Evolutionary conservation across 2,888 invertebrate genomes (phyloP).

Genomic region (Aphodius granarius): DNA sequence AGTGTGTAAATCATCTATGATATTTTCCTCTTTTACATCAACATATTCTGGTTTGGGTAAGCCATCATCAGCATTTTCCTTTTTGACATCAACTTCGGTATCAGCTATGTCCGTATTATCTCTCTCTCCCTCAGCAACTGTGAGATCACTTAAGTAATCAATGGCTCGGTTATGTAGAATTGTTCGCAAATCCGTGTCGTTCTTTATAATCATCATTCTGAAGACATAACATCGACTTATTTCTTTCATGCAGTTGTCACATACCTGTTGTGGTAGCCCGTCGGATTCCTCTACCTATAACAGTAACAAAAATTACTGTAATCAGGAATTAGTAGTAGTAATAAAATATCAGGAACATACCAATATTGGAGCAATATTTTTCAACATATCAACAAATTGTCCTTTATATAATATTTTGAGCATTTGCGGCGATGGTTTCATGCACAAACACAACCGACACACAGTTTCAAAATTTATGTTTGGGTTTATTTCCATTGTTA

Average conservation of each 20-base stretch:
- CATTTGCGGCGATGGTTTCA: not conserved
- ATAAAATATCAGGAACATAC: not conserved
- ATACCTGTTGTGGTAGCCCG: constrained; percentile 8
- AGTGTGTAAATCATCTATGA: too few relatives aligned
- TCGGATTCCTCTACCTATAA: constrained; percentile 8
- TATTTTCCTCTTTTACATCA: not conserved
- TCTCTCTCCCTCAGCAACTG: too few relatives aligned
- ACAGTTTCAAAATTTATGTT: not conserved
- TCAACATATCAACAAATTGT: not conserved
- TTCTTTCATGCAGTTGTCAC: not conserved
- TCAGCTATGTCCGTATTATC: too few relatives aligned
- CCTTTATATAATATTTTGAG: not conserved
- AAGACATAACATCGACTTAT: not conserved
- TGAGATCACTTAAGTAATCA: not conserved
- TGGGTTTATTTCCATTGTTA: not conserved
- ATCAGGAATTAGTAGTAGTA: not conserved
- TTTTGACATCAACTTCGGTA: not conserved
- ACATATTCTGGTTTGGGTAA: not conserved
- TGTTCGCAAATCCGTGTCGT: not conserved
- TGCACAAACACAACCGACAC: not conserved
- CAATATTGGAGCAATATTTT: not conserved
- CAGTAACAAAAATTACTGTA: not conserved
- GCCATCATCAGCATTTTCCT: not conserved
- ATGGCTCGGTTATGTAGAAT: not conserved
- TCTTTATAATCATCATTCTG: not conserved